Percentiles rank a stretch among this genome's conserved stretches.
These are phyloP conservation scores for Cyrtorhinus lividipennis DNA, from an alignment of 1,140 invertebrate genomes.

Conservation along the genomic window DNA sequence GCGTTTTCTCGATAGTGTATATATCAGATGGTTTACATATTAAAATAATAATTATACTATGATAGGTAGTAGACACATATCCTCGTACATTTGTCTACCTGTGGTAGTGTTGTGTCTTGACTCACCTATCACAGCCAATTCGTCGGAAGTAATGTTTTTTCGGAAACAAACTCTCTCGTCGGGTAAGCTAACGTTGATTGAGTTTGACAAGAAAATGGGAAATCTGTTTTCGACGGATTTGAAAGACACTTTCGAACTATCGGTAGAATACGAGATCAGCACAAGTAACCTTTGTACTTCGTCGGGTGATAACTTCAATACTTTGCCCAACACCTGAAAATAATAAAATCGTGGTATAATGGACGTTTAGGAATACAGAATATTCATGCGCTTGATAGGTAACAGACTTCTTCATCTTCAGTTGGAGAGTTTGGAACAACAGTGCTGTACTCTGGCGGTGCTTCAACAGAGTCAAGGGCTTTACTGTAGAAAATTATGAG, in stretches of 20 bases:
- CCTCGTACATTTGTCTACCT: too few species aligned
- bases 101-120: too few species aligned
- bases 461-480: constrained; percentile 28
- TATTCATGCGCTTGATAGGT: too few species aligned
- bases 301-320: constrained; percentile 18
- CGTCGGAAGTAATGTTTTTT: constrained; percentile 5
- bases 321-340: constrained; percentile 19
- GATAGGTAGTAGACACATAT: too few species aligned
- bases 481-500: constrained; percentile 34
- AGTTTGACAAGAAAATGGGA: constrained; percentile 63
- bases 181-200: constrained; percentile 35
- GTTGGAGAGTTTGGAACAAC: constrained; percentile 25
- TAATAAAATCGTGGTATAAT: too few species aligned
- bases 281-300: constrained; percentile 19
- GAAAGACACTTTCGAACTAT: constrained; percentile 69
- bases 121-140: constrained; percentile 7
- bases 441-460: constrained; percentile 30
- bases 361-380: too few species aligned
- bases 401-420: constrained; percentile 19
- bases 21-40: too few species aligned
- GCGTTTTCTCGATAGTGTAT: too few species aligned
- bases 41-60: too few species aligned
- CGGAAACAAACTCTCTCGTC: neutral
- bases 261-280: constrained; percentile 51
- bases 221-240: constrained; percentile 63